Conservation (phyloP, 2,797 vertebrate species). For the Manis javanica region DNA sequence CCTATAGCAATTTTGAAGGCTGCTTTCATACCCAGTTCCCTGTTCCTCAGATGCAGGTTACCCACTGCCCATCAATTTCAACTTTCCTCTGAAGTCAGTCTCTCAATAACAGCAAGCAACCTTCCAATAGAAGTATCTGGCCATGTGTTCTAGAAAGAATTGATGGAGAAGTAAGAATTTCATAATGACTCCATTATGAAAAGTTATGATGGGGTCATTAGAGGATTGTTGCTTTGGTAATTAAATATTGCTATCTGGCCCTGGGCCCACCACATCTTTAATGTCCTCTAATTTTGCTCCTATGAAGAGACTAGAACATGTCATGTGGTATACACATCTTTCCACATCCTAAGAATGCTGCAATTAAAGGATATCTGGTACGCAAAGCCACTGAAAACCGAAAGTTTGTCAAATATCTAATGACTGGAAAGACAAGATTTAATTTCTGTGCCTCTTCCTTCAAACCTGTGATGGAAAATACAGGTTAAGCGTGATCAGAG, state of each 20-base stretch:
- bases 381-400: neutral
- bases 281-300: neutral
- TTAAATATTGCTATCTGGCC: neutral
- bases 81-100: neutral
- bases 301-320: neutral
- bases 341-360: neutral
- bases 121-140: conserved; percentile 17
- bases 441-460: neutral
- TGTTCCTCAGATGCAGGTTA: neutral
- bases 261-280: neutral
- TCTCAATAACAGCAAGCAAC: conserved; percentile 16
- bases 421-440: conserved; percentile 32
- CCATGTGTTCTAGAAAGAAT: neutral
- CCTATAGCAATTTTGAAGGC: neutral
- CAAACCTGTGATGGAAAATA: neutral
- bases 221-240: neutral
- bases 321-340: neutral
- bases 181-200: neutral
- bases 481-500: neutral
- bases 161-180: conserved; percentile 6
- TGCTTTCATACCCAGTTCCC: neutral
- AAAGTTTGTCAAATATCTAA: neutral
- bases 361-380: neutral
- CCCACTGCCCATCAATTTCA: neutral
- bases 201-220: neutral